Percentiles rank a stretch among this genome's conserved stretches.
These are phyloP conservation scores for Cliona cf. orientalis DNA, from an alignment of 37 sponge, comb jelly and placozoan species.

Conservation along the genomic window DNA sequence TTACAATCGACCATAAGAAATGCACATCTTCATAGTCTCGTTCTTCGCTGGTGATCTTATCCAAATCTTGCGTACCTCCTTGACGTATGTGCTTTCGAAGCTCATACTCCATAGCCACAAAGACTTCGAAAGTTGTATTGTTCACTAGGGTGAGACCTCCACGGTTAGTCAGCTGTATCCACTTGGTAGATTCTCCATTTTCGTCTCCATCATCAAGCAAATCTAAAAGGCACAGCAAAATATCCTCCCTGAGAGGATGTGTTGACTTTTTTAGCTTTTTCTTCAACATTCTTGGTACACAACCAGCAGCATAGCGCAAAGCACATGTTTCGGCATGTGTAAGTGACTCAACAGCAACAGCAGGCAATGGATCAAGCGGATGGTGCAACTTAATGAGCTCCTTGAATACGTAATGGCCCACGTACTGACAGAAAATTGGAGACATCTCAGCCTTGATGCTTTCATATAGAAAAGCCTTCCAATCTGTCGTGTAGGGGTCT, in stretches of 20 bases:
- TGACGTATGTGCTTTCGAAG: background rate
- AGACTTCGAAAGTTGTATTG: conserved; percentile 4
- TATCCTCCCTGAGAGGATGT: conserved; percentile 5
- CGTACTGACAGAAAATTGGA: background rate
- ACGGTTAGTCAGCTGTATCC: conserved; percentile 16
- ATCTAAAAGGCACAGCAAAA: conserved; percentile 8
- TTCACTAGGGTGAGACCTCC: conserved; percentile 32
- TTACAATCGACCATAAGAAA: conserved; percentile 7
- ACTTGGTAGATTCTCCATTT: background rate
- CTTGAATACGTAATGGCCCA: background rate
- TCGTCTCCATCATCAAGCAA: conserved; percentile 8
- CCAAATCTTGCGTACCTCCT: background rate
- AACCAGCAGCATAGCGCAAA: conserved; percentile 34
- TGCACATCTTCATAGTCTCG: background rate
- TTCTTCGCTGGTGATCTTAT: background rate
- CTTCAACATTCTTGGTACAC: background rate
- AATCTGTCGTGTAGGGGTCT: background rate
- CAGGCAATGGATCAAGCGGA: too few species aligned
- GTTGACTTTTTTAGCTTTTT: conserved; percentile 19
- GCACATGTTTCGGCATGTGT: conserved; percentile 17
- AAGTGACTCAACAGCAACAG: background rate
- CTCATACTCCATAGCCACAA: conserved; percentile 23
- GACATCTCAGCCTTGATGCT: background rate
- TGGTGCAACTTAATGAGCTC: background rate
- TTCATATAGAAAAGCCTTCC: background rate